These are phyloP conservation scores for Clytia hemisphaerica DNA, from an alignment of 30 jellyfish, hydroid and myxozoan species.

Conservation along the genomic window DNA sequence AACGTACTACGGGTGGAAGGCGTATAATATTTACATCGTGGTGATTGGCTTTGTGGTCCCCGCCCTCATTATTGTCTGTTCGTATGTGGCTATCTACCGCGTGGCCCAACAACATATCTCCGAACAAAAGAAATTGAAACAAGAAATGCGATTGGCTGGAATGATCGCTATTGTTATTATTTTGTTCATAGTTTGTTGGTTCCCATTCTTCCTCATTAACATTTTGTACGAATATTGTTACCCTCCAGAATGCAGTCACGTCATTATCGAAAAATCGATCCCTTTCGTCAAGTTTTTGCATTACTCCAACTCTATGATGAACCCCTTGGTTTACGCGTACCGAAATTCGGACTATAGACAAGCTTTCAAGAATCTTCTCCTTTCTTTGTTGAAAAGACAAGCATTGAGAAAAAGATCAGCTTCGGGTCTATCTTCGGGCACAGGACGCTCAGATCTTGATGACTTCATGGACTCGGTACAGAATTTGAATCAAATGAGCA, in stretches of 20 bases:
- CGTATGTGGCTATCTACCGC: conserved; percentile 41
- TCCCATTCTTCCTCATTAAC: conserved; percentile 62
- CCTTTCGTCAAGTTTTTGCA: conserved; percentile 69
- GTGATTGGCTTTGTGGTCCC: conserved; percentile 50
- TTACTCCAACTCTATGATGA: conserved; percentile 66
- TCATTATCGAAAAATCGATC: conserved; percentile 22
- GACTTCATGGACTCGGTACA: no score
- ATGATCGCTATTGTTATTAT: conserved; percentile 68
- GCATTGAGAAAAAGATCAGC: no score
- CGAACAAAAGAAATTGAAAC: conserved; percentile 52
- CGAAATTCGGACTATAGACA: conserved; percentile 59
- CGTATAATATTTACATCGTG: conserved; percentile 52
- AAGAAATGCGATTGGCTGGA: conserved; percentile 68
- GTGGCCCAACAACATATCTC: conserved; percentile 45
- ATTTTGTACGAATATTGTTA: conserved; percentile 47
- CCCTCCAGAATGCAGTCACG: conserved; percentile 29
- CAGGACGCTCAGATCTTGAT: no score
- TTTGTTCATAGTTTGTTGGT: conserved; percentile 69
- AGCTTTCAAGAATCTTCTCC: conserved; percentile 52
- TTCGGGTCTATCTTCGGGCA: no score
- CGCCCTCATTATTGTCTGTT: conserved; percentile 34
- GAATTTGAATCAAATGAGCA: no score
- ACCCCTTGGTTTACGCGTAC: conserved; percentile 62
- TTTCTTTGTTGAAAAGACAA: background rate
- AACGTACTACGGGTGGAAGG: conserved; percentile 38